phyloP scores from a whole-genome alignment of 2,113 vertebrate species.

The Proteles cristata region DNA sequence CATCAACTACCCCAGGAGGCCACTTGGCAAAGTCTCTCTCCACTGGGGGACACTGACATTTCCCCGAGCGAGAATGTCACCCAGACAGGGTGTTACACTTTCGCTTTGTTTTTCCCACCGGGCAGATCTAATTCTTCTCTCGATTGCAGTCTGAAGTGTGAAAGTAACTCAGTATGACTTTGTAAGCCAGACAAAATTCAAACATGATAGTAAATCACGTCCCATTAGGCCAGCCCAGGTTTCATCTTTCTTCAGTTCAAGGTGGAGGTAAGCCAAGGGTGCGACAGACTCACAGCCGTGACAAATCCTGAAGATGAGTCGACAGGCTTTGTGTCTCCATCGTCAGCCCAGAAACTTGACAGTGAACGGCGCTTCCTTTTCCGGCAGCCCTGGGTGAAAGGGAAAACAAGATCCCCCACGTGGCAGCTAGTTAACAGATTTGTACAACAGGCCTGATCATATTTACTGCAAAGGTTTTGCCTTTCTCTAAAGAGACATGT shows the following conservation, averaged over 20 bases:
- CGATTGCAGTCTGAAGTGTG: neutral
- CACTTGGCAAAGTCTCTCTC: neutral
- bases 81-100: neutral
- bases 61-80: neutral
- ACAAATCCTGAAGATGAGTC: rapidly evolving
- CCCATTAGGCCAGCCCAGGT: neutral
- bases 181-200: neutral
- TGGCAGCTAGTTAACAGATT: neutral
- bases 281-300: neutral
- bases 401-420: neutral
- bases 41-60: rapidly evolving
- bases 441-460: neutral
- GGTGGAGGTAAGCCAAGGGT: neutral
- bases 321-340: rapidly evolving
- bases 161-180: neutral
- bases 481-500: neutral
- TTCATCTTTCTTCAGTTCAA: neutral
- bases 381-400: neutral
- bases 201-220: neutral
- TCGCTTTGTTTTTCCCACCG: neutral
- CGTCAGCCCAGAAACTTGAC: neutral
- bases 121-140: neutral
- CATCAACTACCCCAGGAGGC: neutral
- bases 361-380: neutral
- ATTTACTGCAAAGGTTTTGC: neutral